Percentiles rank a stretch among this genome's conserved stretches.
phyloP scores from a whole-genome alignment of 2,113 vertebrate species.

The Aptenodytes forsteri region DNA sequence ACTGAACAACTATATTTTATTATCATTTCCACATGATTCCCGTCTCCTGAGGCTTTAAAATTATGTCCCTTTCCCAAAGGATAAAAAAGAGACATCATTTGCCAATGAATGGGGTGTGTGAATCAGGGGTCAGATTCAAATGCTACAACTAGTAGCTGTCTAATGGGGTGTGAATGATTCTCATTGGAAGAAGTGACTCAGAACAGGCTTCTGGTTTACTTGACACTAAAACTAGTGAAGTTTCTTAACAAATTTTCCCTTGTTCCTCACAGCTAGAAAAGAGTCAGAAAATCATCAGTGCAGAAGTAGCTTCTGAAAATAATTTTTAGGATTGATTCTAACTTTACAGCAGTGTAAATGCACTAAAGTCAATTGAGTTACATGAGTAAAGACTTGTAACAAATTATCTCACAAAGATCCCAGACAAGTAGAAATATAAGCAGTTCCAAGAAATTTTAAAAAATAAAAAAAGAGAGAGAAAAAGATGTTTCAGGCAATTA shows the following conservation, averaged over 20 bases:
- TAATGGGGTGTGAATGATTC: background rate
- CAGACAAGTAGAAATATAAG: background rate
- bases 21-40: background rate
- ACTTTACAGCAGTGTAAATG: background rate
- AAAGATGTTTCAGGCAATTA: background rate
- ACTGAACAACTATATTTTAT: background rate
- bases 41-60: background rate
- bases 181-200: conserved; percentile 7
- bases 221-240: background rate
- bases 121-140: background rate
- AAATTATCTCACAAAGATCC: background rate
- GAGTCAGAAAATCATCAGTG: background rate
- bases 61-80: background rate
- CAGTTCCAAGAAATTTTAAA: background rate
- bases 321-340: background rate
- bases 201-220: background rate
- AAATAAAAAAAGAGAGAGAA: background rate
- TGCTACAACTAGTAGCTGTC: background rate
- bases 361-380: background rate
- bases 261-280: background rate
- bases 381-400: background rate
- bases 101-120: background rate
- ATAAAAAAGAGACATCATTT: background rate
- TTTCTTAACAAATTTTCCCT: background rate
- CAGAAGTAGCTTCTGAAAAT: background rate